Evolutionary conservation across 2,888 invertebrate species (phyloP), one percentile per base, ranked within the genome.

Genomic region (Leucoptera coffeella): DNA sequence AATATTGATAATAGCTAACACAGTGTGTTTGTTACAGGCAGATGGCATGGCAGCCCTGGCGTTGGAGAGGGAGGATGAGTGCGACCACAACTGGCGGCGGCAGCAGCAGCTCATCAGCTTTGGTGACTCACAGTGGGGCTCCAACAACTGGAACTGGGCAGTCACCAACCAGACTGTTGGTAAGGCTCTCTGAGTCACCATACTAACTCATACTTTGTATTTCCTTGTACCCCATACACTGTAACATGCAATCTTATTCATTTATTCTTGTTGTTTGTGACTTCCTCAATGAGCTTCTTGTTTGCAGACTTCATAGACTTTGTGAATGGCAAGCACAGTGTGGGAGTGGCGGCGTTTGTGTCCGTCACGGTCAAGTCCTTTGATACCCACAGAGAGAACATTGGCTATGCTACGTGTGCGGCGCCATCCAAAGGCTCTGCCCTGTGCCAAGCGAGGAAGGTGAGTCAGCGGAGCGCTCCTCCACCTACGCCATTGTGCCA

Each of bases 101-200:
- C 39, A 65, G 1, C 60, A 56, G 35, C 60, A 62, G 34, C 55
- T 72, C 7, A 62, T 72, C n/a, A 64, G 62, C 45, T 72, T 67
- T 31, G 72, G 59, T 1, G 69, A 72, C 34, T 32, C 55, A 0
- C 69, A 65, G 38, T 72, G 72, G 72, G 69, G 69, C 14, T 69
- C 69, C 38, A 65, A 67, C 26, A 69, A 71, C 33, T 71, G 72
- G 72, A 71, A 47, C 38, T 72, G 71, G 72, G 41, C 50, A 0
- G 71, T 71, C 26, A 65, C 52, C 15, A 69, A 64, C 33, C 71
- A 72, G 35, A 71, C 69, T 13, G 44, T 72, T 12, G 71, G 71
- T 71, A 30, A 33, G 41, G n/a, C n/a, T n/a, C n/a, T n/a, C n/a
- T n/a, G n/a, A n/a, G n/a, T n/a, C n/a, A n/a, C n/a, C n/a, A n/a